phyloP scores from a whole-genome alignment of 2,113 vertebrate genomes.

The Burhinus oedicnemus region DNA sequence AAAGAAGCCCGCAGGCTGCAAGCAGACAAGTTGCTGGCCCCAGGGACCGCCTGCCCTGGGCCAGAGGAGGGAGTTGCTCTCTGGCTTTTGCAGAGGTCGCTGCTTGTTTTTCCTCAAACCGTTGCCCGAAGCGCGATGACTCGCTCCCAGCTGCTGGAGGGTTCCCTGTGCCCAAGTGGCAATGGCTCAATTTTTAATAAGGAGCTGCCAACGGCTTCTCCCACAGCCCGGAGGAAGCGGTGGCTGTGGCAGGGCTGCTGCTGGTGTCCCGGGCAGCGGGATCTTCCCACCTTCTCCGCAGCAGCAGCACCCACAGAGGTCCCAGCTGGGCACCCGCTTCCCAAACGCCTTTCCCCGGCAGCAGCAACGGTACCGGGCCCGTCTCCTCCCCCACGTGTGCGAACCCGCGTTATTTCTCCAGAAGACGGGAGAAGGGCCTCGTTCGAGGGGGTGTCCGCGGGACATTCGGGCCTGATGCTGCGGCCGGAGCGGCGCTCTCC shows the following conservation, averaged over 20 bases:
- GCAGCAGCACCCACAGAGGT: not conserved
- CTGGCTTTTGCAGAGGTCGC: fast-evolving
- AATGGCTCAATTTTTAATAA: not conserved
- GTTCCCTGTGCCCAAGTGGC: not conserved
- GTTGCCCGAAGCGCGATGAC: fast-evolving
- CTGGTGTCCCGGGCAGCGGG: not conserved
- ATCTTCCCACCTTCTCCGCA: too few species aligned
- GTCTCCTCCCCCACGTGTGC: fast-evolving
- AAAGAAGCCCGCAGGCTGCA: not conserved
- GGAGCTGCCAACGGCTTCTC: not conserved
- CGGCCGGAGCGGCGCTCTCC: not conserved
- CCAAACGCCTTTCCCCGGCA: not conserved
- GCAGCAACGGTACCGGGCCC: fast-evolving
- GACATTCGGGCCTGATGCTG: fast-evolving
- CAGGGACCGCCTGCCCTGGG: fast-evolving
- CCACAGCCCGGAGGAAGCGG: fast-evolving
- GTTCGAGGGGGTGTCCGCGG: not conserved
- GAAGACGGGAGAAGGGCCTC: not conserved
- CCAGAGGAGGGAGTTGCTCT: not conserved
- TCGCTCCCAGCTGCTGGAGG: not conserved
- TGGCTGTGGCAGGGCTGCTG: not conserved
- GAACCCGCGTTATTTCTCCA: fast-evolving
- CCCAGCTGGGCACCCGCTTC: not conserved
- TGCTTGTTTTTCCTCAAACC: not conserved
- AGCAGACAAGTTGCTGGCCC: not conserved